These are phyloP conservation scores for roundworm (Caenorhabditis elegans) DNA, from an alignment of 1,140 invertebrate species.

Conservation along the genomic window DNA sequence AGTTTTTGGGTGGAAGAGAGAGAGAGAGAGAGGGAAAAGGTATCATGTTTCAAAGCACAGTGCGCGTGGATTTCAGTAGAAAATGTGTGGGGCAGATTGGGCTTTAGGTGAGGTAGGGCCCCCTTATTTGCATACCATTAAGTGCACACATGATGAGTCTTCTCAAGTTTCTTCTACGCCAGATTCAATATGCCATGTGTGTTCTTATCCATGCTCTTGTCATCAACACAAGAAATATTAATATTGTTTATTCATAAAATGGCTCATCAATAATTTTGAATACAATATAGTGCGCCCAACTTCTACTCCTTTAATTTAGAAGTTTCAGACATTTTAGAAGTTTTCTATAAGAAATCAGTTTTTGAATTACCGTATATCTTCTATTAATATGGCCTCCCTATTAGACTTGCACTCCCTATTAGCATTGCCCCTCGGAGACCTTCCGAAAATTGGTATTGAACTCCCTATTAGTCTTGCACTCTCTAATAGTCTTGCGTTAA, in stretches of 20 bases:
- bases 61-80: constrained; percentile 27
- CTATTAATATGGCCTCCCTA: too few species aligned
- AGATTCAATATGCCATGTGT: constrained; percentile 26
- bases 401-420: too few species aligned
- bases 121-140: constrained; percentile 26
- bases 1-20: constrained; percentile 22
- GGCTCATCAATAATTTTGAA: not conserved
- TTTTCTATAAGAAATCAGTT: too few species aligned
- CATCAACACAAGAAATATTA: not conserved
- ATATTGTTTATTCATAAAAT: not conserved
- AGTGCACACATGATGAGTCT: constrained; percentile 32
- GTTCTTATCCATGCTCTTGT: constrained; percentile 4
- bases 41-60: constrained; percentile 26
- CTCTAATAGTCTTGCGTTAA: too few species aligned
- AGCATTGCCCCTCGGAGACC: too few species aligned
- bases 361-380: too few species aligned
- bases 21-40: constrained; percentile 1
- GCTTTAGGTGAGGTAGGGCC: constrained; percentile 3
- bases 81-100: constrained; percentile 24
- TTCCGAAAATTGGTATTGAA: too few species aligned
- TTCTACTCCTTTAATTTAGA: too few species aligned
- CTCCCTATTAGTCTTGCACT: too few species aligned
- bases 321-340: too few species aligned
- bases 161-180: constrained; percentile 19
- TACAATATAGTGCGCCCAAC: too few species aligned